Conservation (phyloP, 2,113 vertebrate species). For the Channa maculata region DNA sequence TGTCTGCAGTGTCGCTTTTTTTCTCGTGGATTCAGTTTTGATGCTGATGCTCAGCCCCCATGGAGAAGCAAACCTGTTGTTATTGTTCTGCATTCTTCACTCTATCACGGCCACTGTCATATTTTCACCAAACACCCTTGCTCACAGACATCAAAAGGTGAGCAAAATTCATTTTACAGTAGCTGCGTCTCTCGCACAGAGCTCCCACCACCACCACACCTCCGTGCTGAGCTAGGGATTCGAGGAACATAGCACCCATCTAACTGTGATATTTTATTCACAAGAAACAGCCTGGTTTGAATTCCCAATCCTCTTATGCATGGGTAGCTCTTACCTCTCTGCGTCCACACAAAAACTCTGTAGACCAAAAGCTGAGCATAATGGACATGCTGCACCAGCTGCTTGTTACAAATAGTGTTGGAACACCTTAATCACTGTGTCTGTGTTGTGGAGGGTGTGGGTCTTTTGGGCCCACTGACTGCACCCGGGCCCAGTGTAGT, state of each 20-base stretch:
- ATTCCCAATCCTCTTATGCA: slow-evolving; percentile 39
- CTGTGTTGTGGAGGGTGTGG: no score
- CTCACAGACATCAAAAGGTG: slow-evolving; percentile 15
- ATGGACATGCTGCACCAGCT: no score
- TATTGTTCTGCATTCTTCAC: slow-evolving; percentile 1
- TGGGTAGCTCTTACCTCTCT: neutral
- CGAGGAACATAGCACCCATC: slow-evolving; percentile 15
- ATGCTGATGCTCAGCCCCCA: neutral
- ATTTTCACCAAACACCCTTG: neutral
- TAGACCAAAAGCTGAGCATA: no score
- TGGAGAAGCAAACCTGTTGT: neutral
- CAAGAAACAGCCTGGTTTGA: slow-evolving; percentile 27
- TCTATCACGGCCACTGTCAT: no score
- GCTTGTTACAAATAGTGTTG: no score
- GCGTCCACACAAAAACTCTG: neutral
- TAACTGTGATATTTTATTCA: slow-evolving; percentile 56
- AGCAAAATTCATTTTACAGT: neutral
- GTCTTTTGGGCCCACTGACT: no score
- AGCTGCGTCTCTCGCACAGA: slow-evolving; percentile 2
- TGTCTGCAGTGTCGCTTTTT: slow-evolving; percentile 13
- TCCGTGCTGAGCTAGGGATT: neutral
- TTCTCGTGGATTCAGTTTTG: neutral
- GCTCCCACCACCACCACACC: neutral
- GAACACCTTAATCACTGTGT: no score
- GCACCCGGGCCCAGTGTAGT: no score